A percentile compares a stretch with the other conserved stretches of the same genome.
These are phyloP conservation scores for Drosophila pruinosa DNA, from an alignment of 1,140 invertebrate species.

Conservation along the genomic window DNA sequence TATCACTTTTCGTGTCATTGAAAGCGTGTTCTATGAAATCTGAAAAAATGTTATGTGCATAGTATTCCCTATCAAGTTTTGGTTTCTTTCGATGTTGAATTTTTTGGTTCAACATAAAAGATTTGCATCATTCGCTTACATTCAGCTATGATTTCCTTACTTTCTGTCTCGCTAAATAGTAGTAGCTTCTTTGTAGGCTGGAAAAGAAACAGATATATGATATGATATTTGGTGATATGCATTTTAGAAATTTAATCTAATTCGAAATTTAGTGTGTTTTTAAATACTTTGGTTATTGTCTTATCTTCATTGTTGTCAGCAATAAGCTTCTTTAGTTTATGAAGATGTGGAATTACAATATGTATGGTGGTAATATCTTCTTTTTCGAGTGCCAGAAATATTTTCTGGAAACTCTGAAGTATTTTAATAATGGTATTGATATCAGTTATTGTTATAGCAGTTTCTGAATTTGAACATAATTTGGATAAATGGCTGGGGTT, in stretches of 20 bases:
- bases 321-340: background rate
- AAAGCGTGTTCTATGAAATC: background rate
- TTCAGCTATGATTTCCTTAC: background rate
- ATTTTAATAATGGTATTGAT: background rate
- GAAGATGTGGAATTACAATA: background rate
- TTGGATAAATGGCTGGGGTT: too few relatives aligned
- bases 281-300: background rate
- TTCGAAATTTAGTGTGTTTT: background rate
- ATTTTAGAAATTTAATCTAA: background rate
- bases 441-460: too few relatives aligned
- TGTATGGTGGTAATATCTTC: background rate
- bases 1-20: background rate
- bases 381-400: background rate
- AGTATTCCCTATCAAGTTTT: background rate
- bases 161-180: background rate
- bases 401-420: background rate
- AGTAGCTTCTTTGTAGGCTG: background rate
- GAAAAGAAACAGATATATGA: background rate
- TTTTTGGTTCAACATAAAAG: conserved; percentile 1
- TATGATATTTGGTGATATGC: background rate
- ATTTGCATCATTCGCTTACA: background rate
- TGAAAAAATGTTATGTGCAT: background rate
- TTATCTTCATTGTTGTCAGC: background rate
- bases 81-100: background rate
- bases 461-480: too few relatives aligned